phyloP scores from a whole-genome alignment of 2,113 vertebrate genomes.

The Crotalus tigris region DNA sequence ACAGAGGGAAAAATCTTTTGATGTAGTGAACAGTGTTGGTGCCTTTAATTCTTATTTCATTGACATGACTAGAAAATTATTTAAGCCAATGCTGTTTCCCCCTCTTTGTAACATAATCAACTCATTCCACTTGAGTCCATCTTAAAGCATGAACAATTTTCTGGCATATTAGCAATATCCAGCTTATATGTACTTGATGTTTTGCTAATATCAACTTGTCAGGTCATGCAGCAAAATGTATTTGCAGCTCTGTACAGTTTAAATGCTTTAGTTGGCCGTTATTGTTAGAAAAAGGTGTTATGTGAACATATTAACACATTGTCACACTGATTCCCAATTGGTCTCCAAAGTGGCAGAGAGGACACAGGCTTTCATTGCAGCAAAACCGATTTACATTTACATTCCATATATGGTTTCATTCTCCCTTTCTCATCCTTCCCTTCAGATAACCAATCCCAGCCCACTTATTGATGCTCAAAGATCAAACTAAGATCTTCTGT shows the following conservation, averaged over 20 bases:
- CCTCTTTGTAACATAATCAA: rapidly evolving
- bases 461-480: rapidly evolving
- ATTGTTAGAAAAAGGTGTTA: not conserved
- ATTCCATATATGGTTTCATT: rapidly evolving
- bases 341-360: not conserved
- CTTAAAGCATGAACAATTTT: not conserved
- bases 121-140: not conserved
- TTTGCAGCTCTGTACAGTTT: not conserved
- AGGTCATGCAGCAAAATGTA: not conserved
- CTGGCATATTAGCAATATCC: not conserved
- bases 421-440: not conserved
- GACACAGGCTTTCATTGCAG: rapidly evolving
- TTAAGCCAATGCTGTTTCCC: not conserved
- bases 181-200: not conserved
- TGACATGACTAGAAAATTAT: not conserved
- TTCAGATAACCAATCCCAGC: not conserved
- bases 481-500: not conserved
- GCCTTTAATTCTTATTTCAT: not conserved
- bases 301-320: not conserved
- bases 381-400: rapidly evolving
- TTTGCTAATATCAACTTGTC: not conserved
- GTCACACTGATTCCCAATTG: not conserved
- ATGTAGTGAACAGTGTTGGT: not conserved
- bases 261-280: not conserved
- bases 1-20: rapidly evolving